Conservation (phyloP, 2,113 vertebrate species). For the Albula goreensis region DNA sequence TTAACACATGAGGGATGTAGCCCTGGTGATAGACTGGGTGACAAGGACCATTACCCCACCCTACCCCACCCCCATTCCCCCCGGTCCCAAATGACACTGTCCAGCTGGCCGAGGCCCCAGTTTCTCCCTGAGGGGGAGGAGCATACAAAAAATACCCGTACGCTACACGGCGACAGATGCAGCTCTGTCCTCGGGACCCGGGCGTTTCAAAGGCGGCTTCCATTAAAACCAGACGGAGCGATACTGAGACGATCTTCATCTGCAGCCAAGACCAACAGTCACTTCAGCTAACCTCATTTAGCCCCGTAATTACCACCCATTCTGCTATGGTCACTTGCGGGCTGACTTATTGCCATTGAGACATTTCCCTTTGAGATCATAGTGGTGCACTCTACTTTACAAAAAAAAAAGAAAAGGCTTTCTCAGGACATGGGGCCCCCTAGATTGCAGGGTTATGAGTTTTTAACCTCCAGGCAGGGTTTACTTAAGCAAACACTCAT, state of each 20-base stretch:
- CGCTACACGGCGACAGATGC: neutral
- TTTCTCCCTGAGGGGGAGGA: neutral
- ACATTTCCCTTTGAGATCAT: neutral
- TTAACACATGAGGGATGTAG: neutral
- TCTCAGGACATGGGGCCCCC: neutral
- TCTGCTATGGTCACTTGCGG: neutral
- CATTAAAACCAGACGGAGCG: neutral
- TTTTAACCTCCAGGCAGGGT: neutral
- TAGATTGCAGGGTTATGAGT: neutral
- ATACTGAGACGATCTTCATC: neutral
- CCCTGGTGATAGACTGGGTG: neutral
- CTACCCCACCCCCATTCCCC: no score
- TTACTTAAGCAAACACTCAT: neutral
- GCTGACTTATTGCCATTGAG: neutral
- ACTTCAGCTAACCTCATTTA: neutral
- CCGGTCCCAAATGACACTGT: no score
- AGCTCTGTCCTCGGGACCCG: neutral
- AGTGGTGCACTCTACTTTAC: neutral
- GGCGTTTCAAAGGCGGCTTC: neutral
- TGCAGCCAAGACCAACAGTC: neutral
- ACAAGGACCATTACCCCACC: no score
- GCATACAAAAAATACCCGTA: no score
- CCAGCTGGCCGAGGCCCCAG: no score
- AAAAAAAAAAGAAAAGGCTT: neutral
- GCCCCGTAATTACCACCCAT: neutral